A percentile compares a stretch with the other conserved stretches of the same genome.
These are phyloP conservation scores for Adrianichthys oophorus DNA, from an alignment of 2,797 vertebrate genomes.

Conservation along the genomic window DNA sequence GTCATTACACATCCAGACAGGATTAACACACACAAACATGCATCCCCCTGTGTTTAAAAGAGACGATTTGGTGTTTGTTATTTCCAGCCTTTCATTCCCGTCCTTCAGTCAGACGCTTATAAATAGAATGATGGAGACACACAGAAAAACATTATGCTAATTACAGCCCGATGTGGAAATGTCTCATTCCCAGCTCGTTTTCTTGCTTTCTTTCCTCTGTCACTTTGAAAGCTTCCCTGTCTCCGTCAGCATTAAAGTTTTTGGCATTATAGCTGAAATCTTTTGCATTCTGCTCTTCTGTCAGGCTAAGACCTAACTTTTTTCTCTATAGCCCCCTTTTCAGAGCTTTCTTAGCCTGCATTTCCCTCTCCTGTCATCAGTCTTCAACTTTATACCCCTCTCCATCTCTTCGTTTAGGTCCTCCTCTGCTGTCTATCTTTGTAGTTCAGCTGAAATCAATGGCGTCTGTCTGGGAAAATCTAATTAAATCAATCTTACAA, in stretches of 20 bases:
- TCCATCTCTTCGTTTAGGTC: background rate
- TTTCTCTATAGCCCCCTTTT: constrained; percentile 1
- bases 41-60: constrained; percentile 36
- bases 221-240: constrained; percentile 20
- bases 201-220: constrained; percentile 13
- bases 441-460: constrained; percentile 10
- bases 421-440: constrained; percentile 1
- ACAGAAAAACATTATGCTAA: constrained; percentile 51
- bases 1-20: constrained; percentile 42
- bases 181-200: constrained; percentile 21
- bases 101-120: constrained; percentile 49
- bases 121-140: constrained; percentile 54
- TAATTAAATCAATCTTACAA: constrained; percentile 24
- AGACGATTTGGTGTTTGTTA: constrained; percentile 42
- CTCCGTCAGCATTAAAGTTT: constrained; percentile 26
- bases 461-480: constrained; percentile 21
- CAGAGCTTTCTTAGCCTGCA: constrained; percentile 5
- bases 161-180: constrained; percentile 15
- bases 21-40: constrained; percentile 19
- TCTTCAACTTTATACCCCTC: constrained; percentile 1
- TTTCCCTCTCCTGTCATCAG: constrained; percentile 13
- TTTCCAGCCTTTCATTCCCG: constrained; percentile 48
- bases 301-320: constrained; percentile 17
- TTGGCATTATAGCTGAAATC: constrained; percentile 30
- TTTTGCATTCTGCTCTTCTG: constrained; percentile 23